Conservation (phyloP, 1,140 invertebrate genomes). For the Drosophila nikananu region DNA sequence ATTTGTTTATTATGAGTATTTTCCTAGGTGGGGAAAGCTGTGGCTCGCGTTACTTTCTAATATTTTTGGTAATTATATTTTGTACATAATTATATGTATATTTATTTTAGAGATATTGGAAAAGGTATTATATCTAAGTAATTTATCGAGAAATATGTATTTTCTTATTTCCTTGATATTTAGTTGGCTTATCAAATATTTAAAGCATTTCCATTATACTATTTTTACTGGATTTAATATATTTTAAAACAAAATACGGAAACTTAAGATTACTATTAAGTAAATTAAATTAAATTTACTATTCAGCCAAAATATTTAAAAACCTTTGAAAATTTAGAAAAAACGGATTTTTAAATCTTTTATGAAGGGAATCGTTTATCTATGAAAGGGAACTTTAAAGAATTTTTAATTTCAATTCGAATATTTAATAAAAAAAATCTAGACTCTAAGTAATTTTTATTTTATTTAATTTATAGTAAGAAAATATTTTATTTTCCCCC, state of each 20-base stretch:
- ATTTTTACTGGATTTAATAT: no score
- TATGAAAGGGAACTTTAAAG: not conserved
- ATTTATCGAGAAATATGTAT: not conserved
- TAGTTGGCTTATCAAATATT: not conserved
- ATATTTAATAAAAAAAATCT: not conserved
- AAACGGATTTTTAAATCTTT: no score
- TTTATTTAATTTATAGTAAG: not conserved
- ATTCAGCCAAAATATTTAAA: not conserved
- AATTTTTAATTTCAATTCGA: not conserved
- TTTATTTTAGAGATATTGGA: not conserved
- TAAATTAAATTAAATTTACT: not conserved
- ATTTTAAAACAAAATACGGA: not conserved
- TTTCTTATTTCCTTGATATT: not conserved
- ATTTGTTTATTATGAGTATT: not conserved
- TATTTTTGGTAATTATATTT: conserved; percentile 12
- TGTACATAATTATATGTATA: not conserved
- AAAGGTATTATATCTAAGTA: not conserved
- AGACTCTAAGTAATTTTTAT: not conserved
- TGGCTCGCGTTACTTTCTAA: not conserved
- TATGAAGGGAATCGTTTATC: not conserved
- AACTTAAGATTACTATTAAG: not conserved
- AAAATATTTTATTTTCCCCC: not conserved
- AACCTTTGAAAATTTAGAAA: not conserved
- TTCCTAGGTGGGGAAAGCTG: not conserved
- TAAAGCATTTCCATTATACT: no score